Evolutionary conservation across 2,888 invertebrate species (phyloP).

Genomic region (Rambutsinella grinnellia): DNA sequence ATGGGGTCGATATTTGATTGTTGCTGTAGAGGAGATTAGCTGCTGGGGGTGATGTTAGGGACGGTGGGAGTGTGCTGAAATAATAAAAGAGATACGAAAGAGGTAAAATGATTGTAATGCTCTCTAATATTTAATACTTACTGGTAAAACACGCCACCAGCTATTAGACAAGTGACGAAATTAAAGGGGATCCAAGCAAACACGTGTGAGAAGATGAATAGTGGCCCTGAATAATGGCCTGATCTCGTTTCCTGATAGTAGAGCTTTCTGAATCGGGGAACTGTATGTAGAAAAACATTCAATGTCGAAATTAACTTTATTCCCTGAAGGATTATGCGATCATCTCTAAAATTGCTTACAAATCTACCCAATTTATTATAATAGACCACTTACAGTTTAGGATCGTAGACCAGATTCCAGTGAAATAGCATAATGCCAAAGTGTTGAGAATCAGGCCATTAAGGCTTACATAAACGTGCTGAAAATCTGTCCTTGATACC

Average conservation of each 20-base stretch:
- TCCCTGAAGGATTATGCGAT: too few species aligned
- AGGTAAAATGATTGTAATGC: not conserved
- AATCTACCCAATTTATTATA: too few species aligned
- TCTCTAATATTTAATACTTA: slow-evolving; percentile 32
- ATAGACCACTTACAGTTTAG: slow-evolving; percentile 76
- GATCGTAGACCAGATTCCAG: slow-evolving; percentile 79
- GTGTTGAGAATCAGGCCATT: slow-evolving; percentile 80
- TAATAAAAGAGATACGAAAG: not conserved
- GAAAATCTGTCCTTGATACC: slow-evolving; percentile 69
- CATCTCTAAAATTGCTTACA: too few species aligned
- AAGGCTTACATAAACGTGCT: slow-evolving; percentile 79
- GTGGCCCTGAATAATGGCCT: slow-evolving; percentile 88
- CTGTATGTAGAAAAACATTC: too few species aligned
- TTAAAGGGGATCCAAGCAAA: slow-evolving; percentile 87
- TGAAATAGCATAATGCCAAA: slow-evolving; percentile 77
- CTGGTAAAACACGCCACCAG: slow-evolving; percentile 71
- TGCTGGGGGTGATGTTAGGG: slow-evolving; percentile 21
- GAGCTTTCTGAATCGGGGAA: slow-evolving; percentile 76
- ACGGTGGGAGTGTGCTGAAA: slow-evolving; percentile 34
- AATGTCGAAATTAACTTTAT: too few species aligned
- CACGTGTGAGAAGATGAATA: slow-evolving; percentile 85
- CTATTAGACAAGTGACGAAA: slow-evolving; percentile 79
- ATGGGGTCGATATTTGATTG: slow-evolving; percentile 16
- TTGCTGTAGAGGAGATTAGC: slow-evolving; percentile 9
- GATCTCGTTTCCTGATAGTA: slow-evolving; percentile 93